Conservation (phyloP, 2,888 invertebrate genomes). For the Belgica antarctica region DNA sequence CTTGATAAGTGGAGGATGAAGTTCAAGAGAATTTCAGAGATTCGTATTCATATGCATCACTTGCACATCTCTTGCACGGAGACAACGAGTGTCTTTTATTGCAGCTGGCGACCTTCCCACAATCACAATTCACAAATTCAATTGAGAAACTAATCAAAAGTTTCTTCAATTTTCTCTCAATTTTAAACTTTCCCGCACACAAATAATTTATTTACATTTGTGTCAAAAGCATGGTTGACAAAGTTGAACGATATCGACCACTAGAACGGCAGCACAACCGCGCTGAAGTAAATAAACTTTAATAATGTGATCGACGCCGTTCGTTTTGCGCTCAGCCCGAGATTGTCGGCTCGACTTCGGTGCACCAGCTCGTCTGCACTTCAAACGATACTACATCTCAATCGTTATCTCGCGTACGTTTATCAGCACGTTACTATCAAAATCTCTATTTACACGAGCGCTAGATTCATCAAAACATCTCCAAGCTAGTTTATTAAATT, state of each 20-base stretch:
- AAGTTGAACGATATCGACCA: background rate
- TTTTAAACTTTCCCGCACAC: background rate
- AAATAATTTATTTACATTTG: background rate
- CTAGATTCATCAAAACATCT: background rate
- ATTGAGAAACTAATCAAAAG: too few species aligned
- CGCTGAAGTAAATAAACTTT: conserved; percentile 1
- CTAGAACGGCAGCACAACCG: background rate
- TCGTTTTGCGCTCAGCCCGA: too few species aligned
- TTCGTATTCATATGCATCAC: too few species aligned
- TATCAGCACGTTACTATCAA: conserved; percentile 10
- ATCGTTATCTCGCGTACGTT: background rate
- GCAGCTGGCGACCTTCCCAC: too few species aligned
- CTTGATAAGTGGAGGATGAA: too few species aligned
- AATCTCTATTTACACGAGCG: background rate
- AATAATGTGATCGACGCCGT: background rate
- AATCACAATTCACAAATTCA: too few species aligned
- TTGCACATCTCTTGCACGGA: too few species aligned
- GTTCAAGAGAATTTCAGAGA: too few species aligned
- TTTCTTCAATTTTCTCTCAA: background rate
- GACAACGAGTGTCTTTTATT: too few species aligned
- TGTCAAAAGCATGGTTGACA: background rate
- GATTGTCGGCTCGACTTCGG: too few species aligned
- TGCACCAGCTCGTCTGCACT: too few species aligned
- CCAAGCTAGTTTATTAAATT: too few species aligned
- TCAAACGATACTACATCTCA: conserved; percentile 4